Conservation (phyloP, 2,797 vertebrate genomes). For the Melanitta fusca region DNA sequence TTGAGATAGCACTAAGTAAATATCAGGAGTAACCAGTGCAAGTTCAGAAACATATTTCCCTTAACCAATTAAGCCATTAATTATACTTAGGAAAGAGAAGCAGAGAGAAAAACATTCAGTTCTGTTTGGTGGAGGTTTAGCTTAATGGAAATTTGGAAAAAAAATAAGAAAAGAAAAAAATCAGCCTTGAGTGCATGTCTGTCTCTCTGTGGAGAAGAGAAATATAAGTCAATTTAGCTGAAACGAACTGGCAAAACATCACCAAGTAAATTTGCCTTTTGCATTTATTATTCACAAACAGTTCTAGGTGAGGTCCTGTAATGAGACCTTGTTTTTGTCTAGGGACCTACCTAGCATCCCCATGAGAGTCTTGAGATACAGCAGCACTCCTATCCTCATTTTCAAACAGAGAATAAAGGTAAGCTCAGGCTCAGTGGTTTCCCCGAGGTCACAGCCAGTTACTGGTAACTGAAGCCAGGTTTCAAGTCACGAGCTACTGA, state of each 20-base stretch:
- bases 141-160: neutral
- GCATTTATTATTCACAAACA: neutral
- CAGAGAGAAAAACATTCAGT: neutral
- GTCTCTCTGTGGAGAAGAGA: neutral
- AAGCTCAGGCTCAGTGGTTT: neutral
- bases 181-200: neutral
- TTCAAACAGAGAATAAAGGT: neutral
- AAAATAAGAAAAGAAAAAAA: neutral
- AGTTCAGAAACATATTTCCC: neutral
- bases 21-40: neutral
- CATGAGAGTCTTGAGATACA: neutral
- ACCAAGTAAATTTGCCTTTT: neutral
- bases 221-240: neutral
- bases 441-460: neutral
- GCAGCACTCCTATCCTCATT: neutral
- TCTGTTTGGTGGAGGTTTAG: neutral
- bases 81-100: neutral
- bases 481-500: constrained; percentile 1
- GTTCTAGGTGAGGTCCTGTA: neutral
- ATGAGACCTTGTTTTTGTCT: neutral
- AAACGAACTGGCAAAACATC: neutral
- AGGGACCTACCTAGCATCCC: neutral
- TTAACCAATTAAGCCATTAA: neutral
- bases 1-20: neutral
- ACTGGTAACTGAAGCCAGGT: constrained; percentile 2